Evolutionary conservation across 37 sponge, comb jelly and placozoan species (phyloP).

Genomic region (Ianthella basta): DNA sequence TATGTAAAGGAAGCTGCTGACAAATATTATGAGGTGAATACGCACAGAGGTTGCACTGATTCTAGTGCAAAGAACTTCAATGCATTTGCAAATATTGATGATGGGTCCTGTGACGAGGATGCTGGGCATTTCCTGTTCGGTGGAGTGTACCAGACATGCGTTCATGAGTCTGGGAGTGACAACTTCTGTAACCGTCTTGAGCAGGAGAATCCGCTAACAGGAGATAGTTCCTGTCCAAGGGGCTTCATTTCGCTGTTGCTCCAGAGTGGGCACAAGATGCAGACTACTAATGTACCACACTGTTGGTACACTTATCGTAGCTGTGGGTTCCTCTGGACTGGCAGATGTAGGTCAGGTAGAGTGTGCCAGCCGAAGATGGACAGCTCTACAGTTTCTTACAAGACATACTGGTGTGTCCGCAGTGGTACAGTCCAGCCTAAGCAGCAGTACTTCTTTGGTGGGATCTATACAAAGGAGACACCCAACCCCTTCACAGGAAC

Average conservation of each 20-base stretch:
- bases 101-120: conserved; percentile 43
- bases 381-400: neutral
- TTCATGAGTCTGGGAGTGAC: conserved; percentile 12
- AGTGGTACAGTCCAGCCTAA: no score
- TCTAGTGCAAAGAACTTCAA: conserved; percentile 62
- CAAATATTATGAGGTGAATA: conserved; percentile 72
- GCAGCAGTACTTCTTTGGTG: conserved; percentile 47
- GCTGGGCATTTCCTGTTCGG: conserved; percentile 64
- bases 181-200: conserved; percentile 1
- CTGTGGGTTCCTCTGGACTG: conserved; percentile 13
- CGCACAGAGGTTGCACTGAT: conserved; percentile 68
- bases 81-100: conserved; percentile 70
- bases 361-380: neutral
- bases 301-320: neutral
- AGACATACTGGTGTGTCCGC: conserved; percentile 56
- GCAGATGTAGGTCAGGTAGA: neutral
- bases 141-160: conserved; percentile 76
- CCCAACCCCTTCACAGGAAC: conserved; percentile 51
- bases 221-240: conserved; percentile 40
- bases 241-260: conserved; percentile 41
- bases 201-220: conserved; percentile 58
- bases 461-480: conserved; percentile 20
- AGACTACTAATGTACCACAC: neutral
- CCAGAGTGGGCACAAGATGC: neutral
- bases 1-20: conserved; percentile 47